A percentile compares a stretch with the other conserved stretches of the same genome.
Evolutionary conservation across 2,113 vertebrate species (phyloP).

Genomic region (Aplodontia rufa): DNA sequence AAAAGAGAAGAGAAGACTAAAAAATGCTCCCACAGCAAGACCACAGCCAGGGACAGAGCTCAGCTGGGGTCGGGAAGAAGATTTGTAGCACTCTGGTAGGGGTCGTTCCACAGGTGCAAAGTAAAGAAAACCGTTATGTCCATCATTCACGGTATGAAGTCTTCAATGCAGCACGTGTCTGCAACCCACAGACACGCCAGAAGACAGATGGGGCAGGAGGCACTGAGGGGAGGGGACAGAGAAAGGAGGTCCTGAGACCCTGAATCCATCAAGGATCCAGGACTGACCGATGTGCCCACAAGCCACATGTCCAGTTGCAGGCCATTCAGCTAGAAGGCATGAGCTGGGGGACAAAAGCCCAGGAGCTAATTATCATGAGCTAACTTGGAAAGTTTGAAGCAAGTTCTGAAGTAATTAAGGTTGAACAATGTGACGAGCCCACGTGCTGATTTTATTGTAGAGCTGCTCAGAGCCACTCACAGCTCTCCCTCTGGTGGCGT

Average conservation of each 20-base stretch:
- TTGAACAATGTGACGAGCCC: conserved; percentile 45
- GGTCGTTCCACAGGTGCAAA: too few relatives aligned
- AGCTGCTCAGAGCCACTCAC: neutral
- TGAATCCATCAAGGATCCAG: conserved; percentile 38
- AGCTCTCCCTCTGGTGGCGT: neutral
- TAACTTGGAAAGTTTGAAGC: conserved; percentile 64
- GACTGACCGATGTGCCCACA: conserved; percentile 15
- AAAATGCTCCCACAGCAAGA: too few relatives aligned
- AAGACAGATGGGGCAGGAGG: neutral
- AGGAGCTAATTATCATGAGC: conserved; percentile 54
- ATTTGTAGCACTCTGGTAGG: too few relatives aligned
- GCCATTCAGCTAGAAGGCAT: conserved; percentile 57
- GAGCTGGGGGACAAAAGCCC: conserved; percentile 57
- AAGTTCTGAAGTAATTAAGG: conserved; percentile 75
- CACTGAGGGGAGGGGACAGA: too few relatives aligned
- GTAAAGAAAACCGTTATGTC: neutral
- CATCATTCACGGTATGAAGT: too few relatives aligned
- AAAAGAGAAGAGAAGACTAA: too few relatives aligned
- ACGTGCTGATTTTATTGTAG: neutral
- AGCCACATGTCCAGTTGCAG: conserved; percentile 49
- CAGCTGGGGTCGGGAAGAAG: too few relatives aligned
- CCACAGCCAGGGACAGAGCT: too few relatives aligned
- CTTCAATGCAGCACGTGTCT: accelerated
- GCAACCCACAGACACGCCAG: accelerated
- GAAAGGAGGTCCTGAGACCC: conserved; percentile 62